These are phyloP conservation scores for Zootoca vivipara DNA, from an alignment of 2,113 vertebrate genomes.

Conservation along the genomic window DNA sequence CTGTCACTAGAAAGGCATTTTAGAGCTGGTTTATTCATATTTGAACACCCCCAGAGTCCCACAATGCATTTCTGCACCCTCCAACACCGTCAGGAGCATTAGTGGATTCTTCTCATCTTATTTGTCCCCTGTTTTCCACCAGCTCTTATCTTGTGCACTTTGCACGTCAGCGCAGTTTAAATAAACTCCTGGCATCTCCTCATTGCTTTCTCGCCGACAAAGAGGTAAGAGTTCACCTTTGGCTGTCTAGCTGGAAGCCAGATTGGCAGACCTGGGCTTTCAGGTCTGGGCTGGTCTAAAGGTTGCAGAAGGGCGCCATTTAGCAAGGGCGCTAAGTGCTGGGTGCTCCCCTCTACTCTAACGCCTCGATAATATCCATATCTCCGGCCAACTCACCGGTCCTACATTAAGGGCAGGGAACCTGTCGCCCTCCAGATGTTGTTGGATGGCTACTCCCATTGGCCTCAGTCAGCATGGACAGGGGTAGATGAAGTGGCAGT, in stretches of 20 bases:
- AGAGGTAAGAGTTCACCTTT: conserved; percentile 74
- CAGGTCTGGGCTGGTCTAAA: neutral
- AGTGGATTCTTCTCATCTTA: conserved; percentile 69
- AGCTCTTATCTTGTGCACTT: conserved; percentile 69
- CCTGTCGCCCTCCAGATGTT: neutral
- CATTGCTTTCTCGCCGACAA: conserved; percentile 68
- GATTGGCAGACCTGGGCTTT: conserved; percentile 58
- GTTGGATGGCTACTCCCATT: neutral
- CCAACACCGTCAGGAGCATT: conserved; percentile 68
- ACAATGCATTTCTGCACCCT: conserved; percentile 73
- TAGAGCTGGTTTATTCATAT: conserved; percentile 75
- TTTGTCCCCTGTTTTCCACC: conserved; percentile 60
- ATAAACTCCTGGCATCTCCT: conserved; percentile 70
- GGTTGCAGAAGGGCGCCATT: neutral
- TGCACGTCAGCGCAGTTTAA: conserved; percentile 68
- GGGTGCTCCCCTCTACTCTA: too few relatives aligned
- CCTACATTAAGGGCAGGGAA: neutral
- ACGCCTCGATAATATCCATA: too few relatives aligned
- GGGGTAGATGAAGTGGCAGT: neutral
- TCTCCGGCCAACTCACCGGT: neutral
- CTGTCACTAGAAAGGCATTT: conserved; percentile 72
- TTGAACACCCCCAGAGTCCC: conserved; percentile 71
- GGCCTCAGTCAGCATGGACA: neutral
- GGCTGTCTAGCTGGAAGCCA: conserved; percentile 69
- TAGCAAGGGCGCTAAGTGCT: neutral